A percentile compares a stretch with the other conserved stretches of the same genome.
These are phyloP conservation scores for Trematomus bernacchii DNA, from an alignment of 2,797 vertebrate species.

Conservation along the genomic window DNA sequence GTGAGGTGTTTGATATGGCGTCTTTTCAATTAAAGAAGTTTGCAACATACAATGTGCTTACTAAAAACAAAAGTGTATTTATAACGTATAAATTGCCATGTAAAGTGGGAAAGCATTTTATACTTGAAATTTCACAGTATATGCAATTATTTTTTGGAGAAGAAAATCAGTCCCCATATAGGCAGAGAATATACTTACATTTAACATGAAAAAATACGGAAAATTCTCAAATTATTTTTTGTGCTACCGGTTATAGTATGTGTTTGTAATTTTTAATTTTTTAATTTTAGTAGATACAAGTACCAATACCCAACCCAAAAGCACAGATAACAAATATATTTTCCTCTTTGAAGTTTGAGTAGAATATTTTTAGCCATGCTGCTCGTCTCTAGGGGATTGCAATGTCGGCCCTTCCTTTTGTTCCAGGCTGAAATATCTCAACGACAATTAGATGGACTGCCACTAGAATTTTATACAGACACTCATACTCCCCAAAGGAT, in stretches of 20 bases:
- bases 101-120: not conserved
- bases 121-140: not conserved
- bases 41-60: too few relatives aligned
- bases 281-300: not conserved
- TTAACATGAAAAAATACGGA: not conserved
- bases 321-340: not conserved
- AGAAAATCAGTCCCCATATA: not conserved
- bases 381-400: not conserved
- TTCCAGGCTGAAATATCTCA: slow-evolving; percentile 10
- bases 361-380: slow-evolving; percentile 10
- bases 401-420: not conserved
- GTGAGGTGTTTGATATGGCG: not conserved
- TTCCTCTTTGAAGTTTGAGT: not conserved
- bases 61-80: too few relatives aligned
- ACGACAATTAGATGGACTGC: not conserved
- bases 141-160: too few relatives aligned
- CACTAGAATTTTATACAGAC: not conserved
- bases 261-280: too few relatives aligned
- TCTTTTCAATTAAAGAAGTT: too few relatives aligned
- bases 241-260: too few relatives aligned
- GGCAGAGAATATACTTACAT: not conserved
- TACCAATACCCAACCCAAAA: not conserved
- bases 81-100: too few relatives aligned
- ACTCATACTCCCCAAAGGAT: not conserved
- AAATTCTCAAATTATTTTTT: too few relatives aligned